Conservation (phyloP, 2,113 vertebrate species). For the chimpanzee (Pan troglodytes) region DNA sequence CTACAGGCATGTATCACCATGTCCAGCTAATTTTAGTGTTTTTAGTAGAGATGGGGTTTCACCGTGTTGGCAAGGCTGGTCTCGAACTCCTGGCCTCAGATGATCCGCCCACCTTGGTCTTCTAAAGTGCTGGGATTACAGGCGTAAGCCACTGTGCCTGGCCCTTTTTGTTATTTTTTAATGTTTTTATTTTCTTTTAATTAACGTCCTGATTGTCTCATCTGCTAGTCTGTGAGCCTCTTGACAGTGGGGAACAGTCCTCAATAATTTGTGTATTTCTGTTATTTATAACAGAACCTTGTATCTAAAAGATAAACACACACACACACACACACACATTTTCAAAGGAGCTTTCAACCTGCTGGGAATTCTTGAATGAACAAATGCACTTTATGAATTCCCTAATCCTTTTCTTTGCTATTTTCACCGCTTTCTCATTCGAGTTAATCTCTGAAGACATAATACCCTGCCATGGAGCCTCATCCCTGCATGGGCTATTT, state of each 20-base stretch:
- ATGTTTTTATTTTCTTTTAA: neutral
- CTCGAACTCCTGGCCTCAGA: neutral
- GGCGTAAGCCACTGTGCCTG: neutral
- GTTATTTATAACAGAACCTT: neutral
- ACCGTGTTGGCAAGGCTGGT: neutral
- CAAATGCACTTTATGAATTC: neutral
- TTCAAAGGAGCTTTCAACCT: neutral
- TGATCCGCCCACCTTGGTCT: neutral
- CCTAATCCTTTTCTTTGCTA: neutral
- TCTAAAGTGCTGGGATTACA: neutral
- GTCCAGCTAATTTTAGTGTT: neutral
- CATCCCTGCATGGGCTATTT: neutral
- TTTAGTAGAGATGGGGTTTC: neutral
- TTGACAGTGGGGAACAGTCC: neutral
- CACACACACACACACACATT: neutral
- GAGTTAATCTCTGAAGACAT: neutral
- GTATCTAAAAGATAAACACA: neutral
- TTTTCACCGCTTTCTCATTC: neutral
- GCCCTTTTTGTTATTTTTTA: neutral
- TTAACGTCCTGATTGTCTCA: neutral
- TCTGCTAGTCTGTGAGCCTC: neutral
- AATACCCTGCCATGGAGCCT: neutral
- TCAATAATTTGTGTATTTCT: neutral
- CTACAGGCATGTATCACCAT: rapidly evolving
- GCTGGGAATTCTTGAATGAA: neutral